A percentile compares a stretch with the other conserved stretches of the same genome.
phyloP scores from a whole-genome alignment of 2,113 vertebrate species.

The Regulus satrapa region DNA sequence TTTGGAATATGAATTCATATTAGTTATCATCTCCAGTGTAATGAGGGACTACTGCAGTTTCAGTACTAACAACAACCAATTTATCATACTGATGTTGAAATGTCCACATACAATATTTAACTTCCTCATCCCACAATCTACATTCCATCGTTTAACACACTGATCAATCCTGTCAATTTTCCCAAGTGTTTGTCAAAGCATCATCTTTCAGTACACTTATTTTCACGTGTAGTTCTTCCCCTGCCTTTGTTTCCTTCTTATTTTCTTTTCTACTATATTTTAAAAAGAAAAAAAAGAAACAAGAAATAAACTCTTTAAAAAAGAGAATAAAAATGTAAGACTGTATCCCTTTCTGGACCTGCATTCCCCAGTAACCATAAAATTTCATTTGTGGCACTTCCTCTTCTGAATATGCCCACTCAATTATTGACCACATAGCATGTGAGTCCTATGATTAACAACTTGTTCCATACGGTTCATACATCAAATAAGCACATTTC shows the following conservation, averaged over 20 bases:
- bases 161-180: conserved; percentile 38
- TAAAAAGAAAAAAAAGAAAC: background rate
- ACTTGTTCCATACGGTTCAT: background rate
- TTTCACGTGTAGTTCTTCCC: background rate
- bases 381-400: background rate
- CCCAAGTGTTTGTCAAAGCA: conserved; percentile 3
- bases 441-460: rapidly evolving
- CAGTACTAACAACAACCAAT: conserved; percentile 3
- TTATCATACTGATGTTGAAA: conserved; percentile 28
- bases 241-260: background rate
- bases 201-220: background rate
- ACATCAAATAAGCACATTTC: background rate
- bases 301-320: background rate
- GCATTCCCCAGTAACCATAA: background rate
- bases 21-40: background rate
- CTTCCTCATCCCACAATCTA: conserved; percentile 12
- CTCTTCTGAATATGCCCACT: background rate
- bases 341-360: background rate
- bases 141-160: background rate
- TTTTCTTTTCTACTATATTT: background rate
- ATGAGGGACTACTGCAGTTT: background rate
- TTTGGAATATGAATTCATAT: conserved; percentile 14
- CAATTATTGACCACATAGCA: rapidly evolving
- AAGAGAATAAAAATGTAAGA: background rate
- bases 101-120: conserved; percentile 21